Evolutionary conservation across 2,888 invertebrate genomes (phyloP).

Genomic region (Seira ritae): DNA sequence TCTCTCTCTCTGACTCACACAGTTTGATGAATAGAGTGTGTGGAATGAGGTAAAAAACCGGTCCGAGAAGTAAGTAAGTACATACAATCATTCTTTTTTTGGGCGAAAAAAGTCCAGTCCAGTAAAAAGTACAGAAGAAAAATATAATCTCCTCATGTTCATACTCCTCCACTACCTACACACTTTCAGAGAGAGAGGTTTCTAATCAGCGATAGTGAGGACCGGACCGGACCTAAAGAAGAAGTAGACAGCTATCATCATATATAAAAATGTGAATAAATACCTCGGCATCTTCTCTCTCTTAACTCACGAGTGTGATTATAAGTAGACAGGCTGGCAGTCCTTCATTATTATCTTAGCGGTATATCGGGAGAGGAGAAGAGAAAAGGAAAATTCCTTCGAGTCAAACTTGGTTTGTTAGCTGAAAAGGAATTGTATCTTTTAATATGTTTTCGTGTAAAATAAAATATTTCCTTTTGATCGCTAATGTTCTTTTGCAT

Average conservation of each 20-base stretch:
- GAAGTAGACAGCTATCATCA: conserved; percentile 53
- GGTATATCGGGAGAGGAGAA: conserved; percentile 28
- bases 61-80: conserved; percentile 38
- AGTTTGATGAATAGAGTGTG: conserved; percentile 46
- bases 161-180: neutral
- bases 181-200: conserved; percentile 42
- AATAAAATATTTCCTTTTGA: conserved; percentile 15
- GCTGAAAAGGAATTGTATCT: conserved; percentile 7
- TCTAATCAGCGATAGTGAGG: conserved; percentile 61
- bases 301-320: conserved; percentile 58
- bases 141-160: conserved; percentile 44
- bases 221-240: conserved; percentile 47
- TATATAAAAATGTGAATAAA: conserved; percentile 52
- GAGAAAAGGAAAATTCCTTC: conserved; percentile 13
- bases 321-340: conserved; percentile 55
- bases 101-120: conserved; percentile 50
- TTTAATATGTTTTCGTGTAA: conserved; percentile 30
- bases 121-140: no score
- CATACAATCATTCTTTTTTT: neutral
- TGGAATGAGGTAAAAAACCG: conserved; percentile 56
- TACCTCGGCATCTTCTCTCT: conserved; percentile 27
- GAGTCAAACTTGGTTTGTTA: conserved; percentile 1
- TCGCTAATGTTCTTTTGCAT: no score
- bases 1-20: conserved; percentile 32
- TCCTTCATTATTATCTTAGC: conserved; percentile 57